Evolutionary conservation across 2,888 invertebrate genomes (phyloP).

Genomic region (Orthosia gothica): DNA sequence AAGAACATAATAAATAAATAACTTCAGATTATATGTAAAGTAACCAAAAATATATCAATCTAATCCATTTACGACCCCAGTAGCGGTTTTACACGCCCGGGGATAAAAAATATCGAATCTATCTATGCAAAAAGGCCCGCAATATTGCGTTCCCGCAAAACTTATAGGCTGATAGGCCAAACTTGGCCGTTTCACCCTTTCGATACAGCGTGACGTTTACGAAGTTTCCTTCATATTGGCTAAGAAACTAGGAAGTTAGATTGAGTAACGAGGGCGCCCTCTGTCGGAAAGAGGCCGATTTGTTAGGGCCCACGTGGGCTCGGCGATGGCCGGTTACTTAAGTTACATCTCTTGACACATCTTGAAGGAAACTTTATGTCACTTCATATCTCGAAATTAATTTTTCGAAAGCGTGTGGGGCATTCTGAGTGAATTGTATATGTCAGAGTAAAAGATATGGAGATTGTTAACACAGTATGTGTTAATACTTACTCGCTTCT

Average conservation of each 20-base stretch:
- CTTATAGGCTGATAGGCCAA: constrained; percentile 50
- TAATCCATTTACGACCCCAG: constrained; percentile 20
- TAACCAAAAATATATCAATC: constrained; percentile 11
- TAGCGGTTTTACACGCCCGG: constrained; percentile 2
- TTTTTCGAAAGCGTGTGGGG: constrained; percentile 42
- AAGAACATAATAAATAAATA: too few relatives aligned
- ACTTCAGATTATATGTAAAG: neutral
- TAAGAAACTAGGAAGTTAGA: constrained; percentile 70
- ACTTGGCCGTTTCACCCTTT: constrained; percentile 68
- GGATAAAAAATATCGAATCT: constrained; percentile 47
- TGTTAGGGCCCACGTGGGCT: constrained; percentile 76
- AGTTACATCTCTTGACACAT: constrained; percentile 69
- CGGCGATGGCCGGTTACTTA: constrained; percentile 77
- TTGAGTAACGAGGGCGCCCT: constrained; percentile 75
- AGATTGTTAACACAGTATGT: constrained; percentile 1
- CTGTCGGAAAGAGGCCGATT: constrained; percentile 75
- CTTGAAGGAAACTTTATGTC: constrained; percentile 54
- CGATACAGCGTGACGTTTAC: constrained; percentile 67
- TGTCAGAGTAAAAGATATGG: neutral
- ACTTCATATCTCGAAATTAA: constrained; percentile 44
- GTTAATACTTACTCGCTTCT: neutral
- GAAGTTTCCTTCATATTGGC: constrained; percentile 67
- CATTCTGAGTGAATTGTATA: constrained; percentile 16
- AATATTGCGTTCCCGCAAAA: constrained; percentile 39
- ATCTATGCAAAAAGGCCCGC: constrained; percentile 25